Percentiles rank a stretch among this genome's conserved stretches.
Conservation (phyloP, 2,888 invertebrate genomes). For the Helleia helle region DNA sequence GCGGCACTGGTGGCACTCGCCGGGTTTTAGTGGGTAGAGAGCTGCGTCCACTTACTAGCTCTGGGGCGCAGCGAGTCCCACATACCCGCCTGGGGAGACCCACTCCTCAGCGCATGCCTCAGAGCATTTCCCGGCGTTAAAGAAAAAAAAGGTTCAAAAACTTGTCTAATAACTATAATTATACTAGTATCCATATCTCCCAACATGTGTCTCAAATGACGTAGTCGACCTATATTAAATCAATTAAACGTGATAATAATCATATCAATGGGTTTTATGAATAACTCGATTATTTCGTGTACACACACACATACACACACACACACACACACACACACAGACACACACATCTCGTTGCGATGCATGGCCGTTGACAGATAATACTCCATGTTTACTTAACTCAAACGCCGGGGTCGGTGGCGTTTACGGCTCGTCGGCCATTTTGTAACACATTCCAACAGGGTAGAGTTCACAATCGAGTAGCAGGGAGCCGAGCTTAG, state of each 20-base stretch:
- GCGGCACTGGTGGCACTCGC: too few species aligned
- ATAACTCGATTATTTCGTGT: slow-evolving; percentile 54
- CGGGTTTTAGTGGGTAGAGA: too few species aligned
- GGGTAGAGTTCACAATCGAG: slow-evolving; percentile 48
- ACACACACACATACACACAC: slow-evolving; percentile 41
- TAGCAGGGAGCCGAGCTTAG: slow-evolving; percentile 36
- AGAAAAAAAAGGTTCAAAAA: too few species aligned
- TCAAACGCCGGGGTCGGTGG: slow-evolving; percentile 61
- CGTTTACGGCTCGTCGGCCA: slow-evolving; percentile 30
- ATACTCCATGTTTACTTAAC: slow-evolving; percentile 72
- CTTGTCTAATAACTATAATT: too few species aligned
- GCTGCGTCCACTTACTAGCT: too few species aligned
- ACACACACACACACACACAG: slow-evolving; percentile 39
- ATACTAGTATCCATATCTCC: too few species aligned
- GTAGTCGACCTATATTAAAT: slow-evolving; percentile 35
- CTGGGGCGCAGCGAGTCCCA: too few species aligned
- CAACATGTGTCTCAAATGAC: not conserved
- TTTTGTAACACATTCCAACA: slow-evolving; percentile 32
- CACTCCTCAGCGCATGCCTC: too few species aligned
- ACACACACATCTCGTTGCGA: not conserved
- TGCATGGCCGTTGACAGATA: slow-evolving; percentile 70
- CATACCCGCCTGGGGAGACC: too few species aligned
- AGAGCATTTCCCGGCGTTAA: too few species aligned
- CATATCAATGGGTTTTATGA: slow-evolving; percentile 36
- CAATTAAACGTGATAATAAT: slow-evolving; percentile 29